Base-by-base conservation (phyloP, 2,113 vertebrate genomes). In the Rutilus rutilus region DNA sequence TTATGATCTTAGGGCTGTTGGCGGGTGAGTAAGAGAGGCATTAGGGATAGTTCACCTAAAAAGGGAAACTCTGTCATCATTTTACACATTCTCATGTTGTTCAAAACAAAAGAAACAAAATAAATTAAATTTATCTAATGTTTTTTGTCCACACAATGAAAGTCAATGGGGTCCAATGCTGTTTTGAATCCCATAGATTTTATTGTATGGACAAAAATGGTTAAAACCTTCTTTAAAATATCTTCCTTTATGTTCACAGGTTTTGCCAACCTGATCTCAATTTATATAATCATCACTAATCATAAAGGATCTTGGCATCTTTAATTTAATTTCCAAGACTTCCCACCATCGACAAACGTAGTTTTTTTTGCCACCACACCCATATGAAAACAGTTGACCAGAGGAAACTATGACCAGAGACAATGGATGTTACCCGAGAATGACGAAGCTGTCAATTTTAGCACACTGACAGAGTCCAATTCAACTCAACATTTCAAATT, bases 401-500 rank as follows among this genome's bases (percentile, higher is more conserved):
- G 30, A 71, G 21, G 21, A 73, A 42, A 73, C 69, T 73, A 42
- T 73, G 25, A 57, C 50, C 19, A 6, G 17, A 54, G 17, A 77
- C 50, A 77, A 57, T 54, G 50, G 8, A 33, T 30, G 5, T 17
- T 33, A 54, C 27, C 25, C 25, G 27, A 57, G 25, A 54, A 21
- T 33, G 2, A 11, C 2, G 0, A 23, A 57, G 54, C 7, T 23
- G 54, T 23, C 6, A 3, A 21, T 57, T 57, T 76, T 33, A 77
- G 5, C 50, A 33, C 36, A 54, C 45, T 6, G 17, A 21, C 50
- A 57, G 17, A 33, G 15, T 54, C 19, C 75, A 54, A 33, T 57
- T 50, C 15, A 77, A 77, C 50, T 33, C 75, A 77, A 54, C 75
- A 57, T 77, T 33, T 21, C 14, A 77, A 77, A 54, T 33, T 77